Evolutionary conservation across 2,888 invertebrate species (phyloP), one percentile per base, ranked within the genome.

Genomic region (Cantharis lateralis): DNA sequence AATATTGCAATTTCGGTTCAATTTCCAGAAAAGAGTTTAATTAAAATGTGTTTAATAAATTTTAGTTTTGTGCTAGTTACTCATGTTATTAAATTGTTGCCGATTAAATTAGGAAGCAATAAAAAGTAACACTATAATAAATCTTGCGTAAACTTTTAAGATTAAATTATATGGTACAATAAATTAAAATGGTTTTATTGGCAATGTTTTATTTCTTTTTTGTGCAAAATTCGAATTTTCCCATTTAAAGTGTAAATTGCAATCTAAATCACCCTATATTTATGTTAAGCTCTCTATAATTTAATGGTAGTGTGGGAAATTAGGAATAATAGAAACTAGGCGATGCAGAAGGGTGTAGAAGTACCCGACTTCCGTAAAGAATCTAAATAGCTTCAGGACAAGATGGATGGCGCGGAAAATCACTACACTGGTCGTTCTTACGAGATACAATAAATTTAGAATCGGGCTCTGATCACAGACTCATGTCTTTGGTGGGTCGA

Each of bases 381-480:
- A 83, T 83, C 83, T 82, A 83, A 83, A 84, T 83, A 81, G 84
- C 82, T 81, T 69, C 71, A 77, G 80, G 80, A 79, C 75, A 84
- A 85, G 86, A 86, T 82, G 85, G 82, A 86, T 85, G 82, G 84
- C 83, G 80, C 79, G 84, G 85, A 86, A 85, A 86, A 86, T 86
- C 86, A 85, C 84, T 85, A 85, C 85, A 85, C 81, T 84, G 84
- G 84, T 83, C 82, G 82, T 80, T 82, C 83, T 84, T 84, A 83
- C 83, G 81, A 84, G 83, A 84, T 84, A 83, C 84, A 83, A 85
- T 86, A 86, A 85, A 86, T 84, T 81, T 79, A 70, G 80, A 79
- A 84, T 85, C 82, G 83, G 81, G 82, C 71, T 79, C 79, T 78
- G 76, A 77, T 79, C 79, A 75, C 73, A 75, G 79, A 75, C 79